Evolutionary conservation across 2,797 vertebrate species (phyloP).

Genomic region (Jordanella pulchra): DNA sequence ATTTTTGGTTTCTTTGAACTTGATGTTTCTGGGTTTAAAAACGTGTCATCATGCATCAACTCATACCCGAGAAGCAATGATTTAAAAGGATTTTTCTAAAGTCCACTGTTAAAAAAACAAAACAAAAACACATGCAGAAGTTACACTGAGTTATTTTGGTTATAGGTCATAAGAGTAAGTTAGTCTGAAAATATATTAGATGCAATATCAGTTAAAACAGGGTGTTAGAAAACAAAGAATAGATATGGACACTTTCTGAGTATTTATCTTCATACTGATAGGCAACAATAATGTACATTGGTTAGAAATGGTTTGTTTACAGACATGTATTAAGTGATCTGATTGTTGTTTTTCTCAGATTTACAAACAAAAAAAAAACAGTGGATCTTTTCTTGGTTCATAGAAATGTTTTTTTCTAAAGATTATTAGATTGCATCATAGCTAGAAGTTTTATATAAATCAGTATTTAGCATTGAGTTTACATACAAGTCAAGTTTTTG

Average conservation of each 20-base stretch:
- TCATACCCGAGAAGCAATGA: too few species aligned
- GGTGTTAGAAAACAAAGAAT: too few species aligned
- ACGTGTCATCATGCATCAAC: too few species aligned
- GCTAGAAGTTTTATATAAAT: constrained; percentile 11
- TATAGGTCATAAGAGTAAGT: too few species aligned
- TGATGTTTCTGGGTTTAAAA: too few species aligned
- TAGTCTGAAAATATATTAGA: too few species aligned
- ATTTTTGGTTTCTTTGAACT: too few species aligned
- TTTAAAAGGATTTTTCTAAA: too few species aligned
- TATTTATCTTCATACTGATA: background rate
- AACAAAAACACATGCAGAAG: background rate
- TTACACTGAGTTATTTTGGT: too few species aligned
- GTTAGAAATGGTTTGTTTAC: background rate
- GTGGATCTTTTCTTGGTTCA: background rate
- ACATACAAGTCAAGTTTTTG: constrained; percentile 53
- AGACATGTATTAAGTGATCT: background rate
- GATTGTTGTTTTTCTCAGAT: background rate
- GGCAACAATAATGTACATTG: background rate
- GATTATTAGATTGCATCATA: background rate
- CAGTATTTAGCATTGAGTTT: constrained; percentile 15
- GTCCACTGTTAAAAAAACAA: too few species aligned
- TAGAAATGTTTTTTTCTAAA: constrained; percentile 8
- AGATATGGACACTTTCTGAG: background rate
- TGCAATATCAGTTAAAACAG: too few species aligned
- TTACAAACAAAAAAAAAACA: background rate